A percentile compares a stretch with the other conserved stretches of the same genome.
Evolutionary conservation across 2,797 vertebrate genomes (phyloP).

Genomic region (Channa striata): DNA sequence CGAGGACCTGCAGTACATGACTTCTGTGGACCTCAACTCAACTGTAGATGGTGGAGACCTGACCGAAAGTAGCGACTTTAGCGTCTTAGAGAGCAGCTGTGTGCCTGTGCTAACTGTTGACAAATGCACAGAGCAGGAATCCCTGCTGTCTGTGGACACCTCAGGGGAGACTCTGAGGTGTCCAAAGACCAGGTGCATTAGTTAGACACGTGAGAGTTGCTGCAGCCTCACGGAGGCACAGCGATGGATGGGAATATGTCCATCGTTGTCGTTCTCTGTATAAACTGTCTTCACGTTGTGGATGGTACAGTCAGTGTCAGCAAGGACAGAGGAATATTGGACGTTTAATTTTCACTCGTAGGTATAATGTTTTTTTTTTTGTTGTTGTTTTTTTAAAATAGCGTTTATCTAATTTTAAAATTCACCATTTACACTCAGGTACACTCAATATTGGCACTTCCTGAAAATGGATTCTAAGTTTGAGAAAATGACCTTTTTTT

Average conservation of each 20-base stretch:
- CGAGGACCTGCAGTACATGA: slow-evolving; percentile 7
- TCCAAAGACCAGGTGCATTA: slow-evolving; percentile 49
- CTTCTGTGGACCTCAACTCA: slow-evolving; percentile 32
- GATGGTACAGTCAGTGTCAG: neutral
- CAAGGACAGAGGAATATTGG: neutral
- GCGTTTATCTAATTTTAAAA: slow-evolving; percentile 19
- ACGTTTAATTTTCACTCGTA: neutral
- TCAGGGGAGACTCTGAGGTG: slow-evolving; percentile 47
- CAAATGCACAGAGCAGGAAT: slow-evolving; percentile 25
- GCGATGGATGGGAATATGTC: neutral
- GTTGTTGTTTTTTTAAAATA: slow-evolving; percentile 1
- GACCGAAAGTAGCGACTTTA: slow-evolving; percentile 65
- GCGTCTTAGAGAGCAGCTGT: slow-evolving; percentile 53
- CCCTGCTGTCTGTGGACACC: slow-evolving; percentile 26
- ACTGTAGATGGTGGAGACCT: slow-evolving; percentile 26
- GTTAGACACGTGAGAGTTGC: slow-evolving; percentile 7
- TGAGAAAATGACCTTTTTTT: neutral
- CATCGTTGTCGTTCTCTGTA: too few species aligned
- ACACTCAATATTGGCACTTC: neutral
- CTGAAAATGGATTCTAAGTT: neutral
- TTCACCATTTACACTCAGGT: slow-evolving; percentile 22
- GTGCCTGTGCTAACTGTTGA: slow-evolving; percentile 1
- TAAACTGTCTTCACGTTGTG: too few species aligned
- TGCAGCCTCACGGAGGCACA: slow-evolving; percentile 25
- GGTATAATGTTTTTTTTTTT: neutral